Conservation (phyloP, 1,140 invertebrate species). For the Caenorhabditis elegans region DNA sequence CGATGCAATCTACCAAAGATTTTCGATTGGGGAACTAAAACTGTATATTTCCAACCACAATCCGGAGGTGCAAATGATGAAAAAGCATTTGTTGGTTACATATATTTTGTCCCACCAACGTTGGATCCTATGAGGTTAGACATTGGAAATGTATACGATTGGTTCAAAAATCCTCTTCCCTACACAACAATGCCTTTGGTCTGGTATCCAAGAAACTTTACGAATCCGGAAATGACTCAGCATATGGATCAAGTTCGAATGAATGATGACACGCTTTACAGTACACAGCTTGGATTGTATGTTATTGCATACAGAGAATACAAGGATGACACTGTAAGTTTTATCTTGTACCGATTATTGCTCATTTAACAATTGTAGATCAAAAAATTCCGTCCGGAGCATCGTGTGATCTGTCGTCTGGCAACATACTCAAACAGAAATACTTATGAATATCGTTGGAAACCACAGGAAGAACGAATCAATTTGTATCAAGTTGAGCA, state of each 20-base stretch:
- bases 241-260: slow-evolving; percentile 45
- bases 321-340: slow-evolving; percentile 58
- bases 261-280: slow-evolving; percentile 59
- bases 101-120: slow-evolving; percentile 66
- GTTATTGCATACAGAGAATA: slow-evolving; percentile 65
- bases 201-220: slow-evolving; percentile 65
- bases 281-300: slow-evolving; percentile 62
- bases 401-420: slow-evolving; percentile 56
- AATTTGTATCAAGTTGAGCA: slow-evolving; percentile 60
- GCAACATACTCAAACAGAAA: slow-evolving; percentile 63
- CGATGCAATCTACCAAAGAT: slow-evolving; percentile 64
- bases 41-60: slow-evolving; percentile 66
- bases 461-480: slow-evolving; percentile 61
- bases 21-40: slow-evolving; percentile 66
- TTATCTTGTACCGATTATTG: background rate
- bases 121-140: slow-evolving; percentile 66
- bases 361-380: slow-evolving; percentile 44
- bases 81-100: slow-evolving; percentile 66
- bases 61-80: slow-evolving; percentile 66
- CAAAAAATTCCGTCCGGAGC: slow-evolving; percentile 65
- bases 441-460: slow-evolving; percentile 60
- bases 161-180: slow-evolving; percentile 65
- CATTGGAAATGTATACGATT: slow-evolving; percentile 67
- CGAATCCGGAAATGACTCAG: slow-evolving; percentile 61
- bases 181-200: slow-evolving; percentile 60